phyloP scores from a whole-genome alignment of 2,888 invertebrate genomes.

The Nomada goodeniana region DNA sequence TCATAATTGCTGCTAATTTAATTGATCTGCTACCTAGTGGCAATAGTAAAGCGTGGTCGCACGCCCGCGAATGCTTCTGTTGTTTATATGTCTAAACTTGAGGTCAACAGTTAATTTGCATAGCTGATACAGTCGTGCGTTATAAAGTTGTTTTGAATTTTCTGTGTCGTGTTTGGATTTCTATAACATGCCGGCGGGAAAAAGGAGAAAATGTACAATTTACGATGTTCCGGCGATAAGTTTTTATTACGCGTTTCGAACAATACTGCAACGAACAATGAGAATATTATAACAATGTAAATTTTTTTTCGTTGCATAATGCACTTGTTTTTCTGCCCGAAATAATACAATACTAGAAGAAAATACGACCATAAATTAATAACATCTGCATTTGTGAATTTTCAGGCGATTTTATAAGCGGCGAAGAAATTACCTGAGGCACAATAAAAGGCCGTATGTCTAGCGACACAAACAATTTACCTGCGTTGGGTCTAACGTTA shows the following conservation, averaged over 20 bases:
- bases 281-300: background rate
- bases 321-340: background rate
- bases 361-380: background rate
- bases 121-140: conserved; percentile 15
- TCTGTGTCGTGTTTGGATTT: conserved; percentile 1
- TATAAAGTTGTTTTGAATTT: conserved; percentile 19
- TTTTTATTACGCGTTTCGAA: background rate
- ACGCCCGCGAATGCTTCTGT: conserved; percentile 32
- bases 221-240: background rate
- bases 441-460: background rate
- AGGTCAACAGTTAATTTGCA: conserved; percentile 44
- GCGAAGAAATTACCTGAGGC: conserved; percentile 44
- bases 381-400: background rate
- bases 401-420: background rate
- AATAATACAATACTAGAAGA: background rate
- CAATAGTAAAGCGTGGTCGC: conserved; percentile 15
- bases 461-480: conserved; percentile 43
- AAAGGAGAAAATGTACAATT: background rate
- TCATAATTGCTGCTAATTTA: conserved; percentile 7
- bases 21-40: conserved; percentile 14
- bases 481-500: background rate
- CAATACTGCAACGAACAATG: background rate
- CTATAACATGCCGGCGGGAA: background rate
- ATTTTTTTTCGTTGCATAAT: background rate
- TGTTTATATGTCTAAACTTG: conserved; percentile 33